Evolutionary conservation across 2,113 vertebrate genomes (phyloP).

Genomic region (Pyrgilauda ruficollis): DNA sequence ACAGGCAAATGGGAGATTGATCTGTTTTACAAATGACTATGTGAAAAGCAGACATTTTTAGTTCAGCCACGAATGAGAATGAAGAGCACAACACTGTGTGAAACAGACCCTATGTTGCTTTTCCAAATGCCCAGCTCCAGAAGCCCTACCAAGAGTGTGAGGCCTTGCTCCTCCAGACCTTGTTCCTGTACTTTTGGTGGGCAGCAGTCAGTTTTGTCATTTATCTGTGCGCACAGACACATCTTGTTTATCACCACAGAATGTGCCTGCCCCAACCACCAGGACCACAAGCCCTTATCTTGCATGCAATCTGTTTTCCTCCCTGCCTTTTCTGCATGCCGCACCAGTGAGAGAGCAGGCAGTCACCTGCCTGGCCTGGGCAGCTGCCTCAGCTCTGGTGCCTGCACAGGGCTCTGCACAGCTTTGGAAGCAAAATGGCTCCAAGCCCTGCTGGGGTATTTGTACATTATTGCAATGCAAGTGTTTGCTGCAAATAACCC

Average conservation of each 20-base stretch:
- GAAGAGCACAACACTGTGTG: not conserved
- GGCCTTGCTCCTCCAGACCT: not conserved
- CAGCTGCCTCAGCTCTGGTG: not conserved
- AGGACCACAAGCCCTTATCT: not conserved
- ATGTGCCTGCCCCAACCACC: not conserved
- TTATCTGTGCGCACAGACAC: not conserved
- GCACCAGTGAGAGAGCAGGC: not conserved
- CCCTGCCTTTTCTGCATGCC: rapidly evolving
- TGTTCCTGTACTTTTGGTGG: not conserved
- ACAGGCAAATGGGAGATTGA: not conserved
- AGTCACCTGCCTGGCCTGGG: not conserved
- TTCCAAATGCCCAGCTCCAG: not conserved
- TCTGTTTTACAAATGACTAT: not conserved
- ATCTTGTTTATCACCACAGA: not conserved
- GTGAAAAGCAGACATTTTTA: not conserved
- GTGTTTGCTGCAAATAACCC: not conserved
- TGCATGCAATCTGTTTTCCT: not conserved
- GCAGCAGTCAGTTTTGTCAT: not conserved
- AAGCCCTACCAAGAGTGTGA: not conserved
- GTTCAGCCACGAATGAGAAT: not conserved
- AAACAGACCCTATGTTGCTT: not conserved
- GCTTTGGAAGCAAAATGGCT: not conserved
- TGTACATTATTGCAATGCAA: too few species aligned
- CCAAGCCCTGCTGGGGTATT: not conserved
- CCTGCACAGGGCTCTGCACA: not conserved